Conservation (phyloP, 1,140 invertebrate genomes). For the Pantala flavescens region DNA sequence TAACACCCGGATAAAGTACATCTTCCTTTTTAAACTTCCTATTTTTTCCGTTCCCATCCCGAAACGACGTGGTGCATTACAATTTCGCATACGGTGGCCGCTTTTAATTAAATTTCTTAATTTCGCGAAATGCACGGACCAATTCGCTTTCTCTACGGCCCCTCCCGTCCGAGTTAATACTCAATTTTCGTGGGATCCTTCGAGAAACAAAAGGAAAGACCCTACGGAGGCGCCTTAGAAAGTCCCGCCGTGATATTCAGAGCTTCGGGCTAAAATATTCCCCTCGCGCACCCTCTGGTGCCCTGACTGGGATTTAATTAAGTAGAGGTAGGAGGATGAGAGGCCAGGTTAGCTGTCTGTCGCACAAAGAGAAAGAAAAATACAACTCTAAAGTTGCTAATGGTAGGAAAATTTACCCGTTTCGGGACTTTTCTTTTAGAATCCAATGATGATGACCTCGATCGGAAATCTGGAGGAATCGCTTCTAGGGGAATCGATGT, state of each 20-base stretch:
- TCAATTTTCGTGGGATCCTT: neutral
- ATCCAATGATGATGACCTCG: no score
- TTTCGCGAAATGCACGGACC: slow-evolving; percentile 2
- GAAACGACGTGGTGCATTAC: slow-evolving; percentile 3
- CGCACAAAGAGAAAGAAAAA: no score
- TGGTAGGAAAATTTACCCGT: no score
- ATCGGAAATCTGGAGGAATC: no score
- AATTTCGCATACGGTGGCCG: neutral
- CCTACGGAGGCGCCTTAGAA: no score
- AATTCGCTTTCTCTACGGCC: neutral
- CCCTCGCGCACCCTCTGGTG: neutral
- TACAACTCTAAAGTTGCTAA: no score
- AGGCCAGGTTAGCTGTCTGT: no score
- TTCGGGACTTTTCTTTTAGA: no score
- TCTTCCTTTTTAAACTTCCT: neutral
- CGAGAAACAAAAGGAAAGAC: neutral
- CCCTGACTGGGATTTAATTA: neutral
- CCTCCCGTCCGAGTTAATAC: neutral
- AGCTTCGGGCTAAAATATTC: no score
- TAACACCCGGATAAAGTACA: neutral
- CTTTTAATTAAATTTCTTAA: slow-evolving; percentile 11
- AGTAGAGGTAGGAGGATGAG: neutral
- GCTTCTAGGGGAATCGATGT: no score
- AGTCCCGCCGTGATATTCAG: no score
- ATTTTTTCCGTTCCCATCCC: neutral